Evolutionary conservation across 2,888 invertebrate genomes (phyloP).

Genomic region (Pterobdella sp.): DNA sequence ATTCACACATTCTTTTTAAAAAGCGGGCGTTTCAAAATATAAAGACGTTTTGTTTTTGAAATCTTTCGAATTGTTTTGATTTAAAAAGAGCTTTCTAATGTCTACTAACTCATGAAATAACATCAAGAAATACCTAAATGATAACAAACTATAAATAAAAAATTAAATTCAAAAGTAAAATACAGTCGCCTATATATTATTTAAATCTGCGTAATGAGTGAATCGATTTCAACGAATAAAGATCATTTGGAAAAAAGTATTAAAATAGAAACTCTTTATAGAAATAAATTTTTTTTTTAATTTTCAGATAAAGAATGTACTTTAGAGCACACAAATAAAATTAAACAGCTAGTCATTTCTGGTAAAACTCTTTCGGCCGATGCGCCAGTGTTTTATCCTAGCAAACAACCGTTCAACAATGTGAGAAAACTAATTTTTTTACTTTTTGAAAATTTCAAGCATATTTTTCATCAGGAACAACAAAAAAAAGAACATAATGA

Average conservation of each 20-base stretch:
- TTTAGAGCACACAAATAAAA: neutral
- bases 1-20: neutral
- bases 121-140: constrained; percentile 11
- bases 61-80: constrained; percentile 6
- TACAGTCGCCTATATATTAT: neutral
- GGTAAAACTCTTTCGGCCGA: constrained; percentile 19
- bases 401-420: neutral
- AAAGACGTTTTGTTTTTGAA: constrained; percentile 12
- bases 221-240: neutral
- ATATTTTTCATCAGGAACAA: too few relatives aligned
- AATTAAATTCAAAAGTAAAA: neutral
- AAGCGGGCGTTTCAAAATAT: constrained; percentile 13
- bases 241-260: neutral
- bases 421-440: too few relatives aligned
- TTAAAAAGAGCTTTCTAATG: constrained; percentile 4
- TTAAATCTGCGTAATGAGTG: constrained; percentile 6
- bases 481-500: neutral
- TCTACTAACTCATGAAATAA: neutral
- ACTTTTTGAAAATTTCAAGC: too few relatives aligned
- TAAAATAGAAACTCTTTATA: neutral
- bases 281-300: neutral
- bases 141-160: neutral
- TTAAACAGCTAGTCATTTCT: neutral
- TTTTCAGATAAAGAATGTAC: neutral
- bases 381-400: constrained; percentile 27